Evolutionary conservation across 2,113 vertebrate species (phyloP).

Genomic region (Sorex fumeus): DNA sequence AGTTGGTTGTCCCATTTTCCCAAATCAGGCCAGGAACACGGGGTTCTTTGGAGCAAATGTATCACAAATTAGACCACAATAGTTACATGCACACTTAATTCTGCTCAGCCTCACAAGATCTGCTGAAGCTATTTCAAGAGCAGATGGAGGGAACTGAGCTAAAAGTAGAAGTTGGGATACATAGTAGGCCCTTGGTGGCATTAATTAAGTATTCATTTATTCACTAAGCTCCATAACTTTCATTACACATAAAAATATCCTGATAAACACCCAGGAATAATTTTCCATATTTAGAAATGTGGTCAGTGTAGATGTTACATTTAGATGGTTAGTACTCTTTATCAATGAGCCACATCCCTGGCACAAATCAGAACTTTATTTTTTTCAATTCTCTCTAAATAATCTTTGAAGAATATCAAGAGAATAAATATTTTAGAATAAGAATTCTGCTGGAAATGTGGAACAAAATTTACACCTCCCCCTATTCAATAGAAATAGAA

Average conservation of each 20-base stretch:
- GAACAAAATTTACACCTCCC: fast-evolving
- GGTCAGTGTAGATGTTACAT: not conserved
- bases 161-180: not conserved
- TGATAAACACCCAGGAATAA: not conserved
- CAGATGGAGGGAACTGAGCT: conserved; percentile 15
- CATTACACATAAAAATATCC: conserved; percentile 52
- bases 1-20: conserved; percentile 46
- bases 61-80: conserved; percentile 64
- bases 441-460: not conserved
- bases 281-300: not conserved
- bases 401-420: not conserved
- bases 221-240: not conserved
- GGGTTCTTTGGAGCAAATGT: conserved; percentile 46
- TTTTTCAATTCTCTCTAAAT: not conserved
- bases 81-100: conserved; percentile 47
- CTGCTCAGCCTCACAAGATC: conserved; percentile 31
- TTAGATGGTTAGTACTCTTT: not conserved
- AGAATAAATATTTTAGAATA: not conserved
- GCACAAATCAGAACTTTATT: too few relatives aligned
- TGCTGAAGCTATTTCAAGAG: conserved; percentile 16
- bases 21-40: not conserved
- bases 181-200: not conserved
- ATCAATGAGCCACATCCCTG: too few relatives aligned
- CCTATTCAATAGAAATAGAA: not conserved
- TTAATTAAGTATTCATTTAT: conserved; percentile 4